Percentiles rank a stretch among this genome's conserved stretches.
Conservation (phyloP, 2,797 vertebrate species). For the Hydrophis major region DNA sequence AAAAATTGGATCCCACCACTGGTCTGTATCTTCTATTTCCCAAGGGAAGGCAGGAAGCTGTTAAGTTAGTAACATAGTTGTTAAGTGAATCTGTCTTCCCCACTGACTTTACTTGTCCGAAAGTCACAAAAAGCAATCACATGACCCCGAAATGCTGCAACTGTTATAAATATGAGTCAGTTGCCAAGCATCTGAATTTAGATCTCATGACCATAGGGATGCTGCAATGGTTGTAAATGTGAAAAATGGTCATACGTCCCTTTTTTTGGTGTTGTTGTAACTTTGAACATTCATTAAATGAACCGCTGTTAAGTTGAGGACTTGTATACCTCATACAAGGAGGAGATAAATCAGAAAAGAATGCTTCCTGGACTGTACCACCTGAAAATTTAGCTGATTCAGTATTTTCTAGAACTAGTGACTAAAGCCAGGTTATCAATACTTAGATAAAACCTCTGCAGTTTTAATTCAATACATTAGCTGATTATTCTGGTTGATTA, state of each 20-base stretch:
- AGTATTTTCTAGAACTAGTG: neutral
- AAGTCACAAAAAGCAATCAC: neutral
- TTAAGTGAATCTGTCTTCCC: neutral
- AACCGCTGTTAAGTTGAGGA: neutral
- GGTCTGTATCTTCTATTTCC: neutral
- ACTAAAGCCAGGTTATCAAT: neutral
- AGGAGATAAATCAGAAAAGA: neutral
- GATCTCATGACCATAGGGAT: neutral
- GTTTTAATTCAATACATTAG: neutral
- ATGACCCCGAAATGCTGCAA: neutral
- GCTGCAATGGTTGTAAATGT: neutral
- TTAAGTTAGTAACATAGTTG: neutral
- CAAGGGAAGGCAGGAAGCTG: neutral
- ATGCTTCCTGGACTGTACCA: neutral
- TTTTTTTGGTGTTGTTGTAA: neutral
- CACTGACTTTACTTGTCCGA: neutral
- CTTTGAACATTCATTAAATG: neutral
- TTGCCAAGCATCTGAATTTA: neutral
- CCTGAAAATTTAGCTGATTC: neutral
- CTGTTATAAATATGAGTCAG: neutral
- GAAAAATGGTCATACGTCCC: neutral
- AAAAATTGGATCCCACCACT: too few species aligned
- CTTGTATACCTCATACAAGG: neutral
- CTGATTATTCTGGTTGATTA: neutral
- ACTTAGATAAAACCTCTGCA: neutral